These are phyloP conservation scores for Macrochelys suwanniensis DNA, from an alignment of 2,797 vertebrate genomes.

Conservation along the genomic window DNA sequence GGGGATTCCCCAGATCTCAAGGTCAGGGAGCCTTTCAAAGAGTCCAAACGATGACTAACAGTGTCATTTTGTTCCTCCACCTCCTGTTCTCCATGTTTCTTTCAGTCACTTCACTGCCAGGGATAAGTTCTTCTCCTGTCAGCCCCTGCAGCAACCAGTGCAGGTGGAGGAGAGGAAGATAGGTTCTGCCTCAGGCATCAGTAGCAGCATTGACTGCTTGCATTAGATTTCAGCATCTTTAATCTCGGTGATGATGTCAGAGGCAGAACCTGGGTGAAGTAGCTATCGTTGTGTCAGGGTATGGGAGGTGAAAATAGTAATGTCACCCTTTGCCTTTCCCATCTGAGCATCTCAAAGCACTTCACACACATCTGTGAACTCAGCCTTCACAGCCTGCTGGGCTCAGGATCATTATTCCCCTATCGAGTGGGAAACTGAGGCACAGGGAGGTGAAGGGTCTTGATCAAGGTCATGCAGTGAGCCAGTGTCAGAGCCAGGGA, in stretches of 20 bases:
- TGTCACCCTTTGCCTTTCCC: background rate
- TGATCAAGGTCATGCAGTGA: background rate
- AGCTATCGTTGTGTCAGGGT: rapidly evolving
- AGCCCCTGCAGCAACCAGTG: background rate
- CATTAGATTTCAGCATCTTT: background rate
- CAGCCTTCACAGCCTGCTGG: background rate
- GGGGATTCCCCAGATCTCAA: background rate
- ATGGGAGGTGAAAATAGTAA: background rate
- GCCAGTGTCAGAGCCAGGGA: rapidly evolving
- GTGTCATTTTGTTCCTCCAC: background rate
- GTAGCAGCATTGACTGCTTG: background rate
- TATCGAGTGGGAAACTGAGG: rapidly evolving
- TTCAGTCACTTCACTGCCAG: rapidly evolving
- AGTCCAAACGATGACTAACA: background rate
- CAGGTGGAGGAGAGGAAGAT: background rate
- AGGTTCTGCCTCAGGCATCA: background rate
- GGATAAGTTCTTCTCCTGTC: background rate
- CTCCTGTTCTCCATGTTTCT: background rate
- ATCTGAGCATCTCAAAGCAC: background rate
- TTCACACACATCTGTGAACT: background rate
- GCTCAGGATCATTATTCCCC: rapidly evolving
- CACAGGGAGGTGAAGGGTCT: background rate
- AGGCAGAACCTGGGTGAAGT: background rate
- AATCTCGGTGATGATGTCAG: background rate
- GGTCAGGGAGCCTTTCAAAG: background rate